These are phyloP conservation scores for Plodia interpunctella DNA, from an alignment of 1,140 invertebrate species.

Conservation along the genomic window DNA sequence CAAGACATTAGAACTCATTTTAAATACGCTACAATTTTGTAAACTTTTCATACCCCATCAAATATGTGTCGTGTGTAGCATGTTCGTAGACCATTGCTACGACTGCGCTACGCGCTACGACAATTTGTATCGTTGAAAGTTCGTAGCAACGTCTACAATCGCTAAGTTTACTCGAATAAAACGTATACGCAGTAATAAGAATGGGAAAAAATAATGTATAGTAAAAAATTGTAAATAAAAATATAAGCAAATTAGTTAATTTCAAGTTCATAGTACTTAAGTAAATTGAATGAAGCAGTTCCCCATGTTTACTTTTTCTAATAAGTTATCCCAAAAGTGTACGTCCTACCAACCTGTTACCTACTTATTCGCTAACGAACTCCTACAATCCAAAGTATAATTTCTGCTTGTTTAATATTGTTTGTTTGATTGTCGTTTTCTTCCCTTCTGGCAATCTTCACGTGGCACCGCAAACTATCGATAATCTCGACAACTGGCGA, in stretches of 20 bases:
- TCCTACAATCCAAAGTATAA: constrained; percentile 13
- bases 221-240: too few relatives aligned
- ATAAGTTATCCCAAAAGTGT: constrained; percentile 8
- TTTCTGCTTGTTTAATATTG: constrained; percentile 56
- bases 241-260: too few relatives aligned
- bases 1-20: neutral
- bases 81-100: too few relatives aligned
- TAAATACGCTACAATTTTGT: neutral
- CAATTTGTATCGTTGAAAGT: too few relatives aligned
- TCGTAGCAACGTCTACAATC: too few relatives aligned
- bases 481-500: constrained; percentile 61
- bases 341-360: constrained; percentile 11
- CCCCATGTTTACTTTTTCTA: neutral
- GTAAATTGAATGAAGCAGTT: constrained; percentile 8
- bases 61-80: too few relatives aligned
- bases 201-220: too few relatives aligned
- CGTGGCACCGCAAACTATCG: constrained; percentile 61
- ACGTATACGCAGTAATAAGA: too few relatives aligned
- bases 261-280: too few relatives aligned
- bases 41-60: too few relatives aligned
- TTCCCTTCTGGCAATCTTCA: constrained; percentile 72
- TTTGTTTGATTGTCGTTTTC: constrained; percentile 73
- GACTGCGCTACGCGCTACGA: too few relatives aligned
- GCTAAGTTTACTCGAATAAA: too few relatives aligned
- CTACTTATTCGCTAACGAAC: constrained; percentile 5